Percentiles rank a stretch among this genome's conserved stretches.
These are phyloP conservation scores for Picathartes gymnocephalus DNA, from an alignment of 2,113 vertebrate genomes.

Conservation along the genomic window DNA sequence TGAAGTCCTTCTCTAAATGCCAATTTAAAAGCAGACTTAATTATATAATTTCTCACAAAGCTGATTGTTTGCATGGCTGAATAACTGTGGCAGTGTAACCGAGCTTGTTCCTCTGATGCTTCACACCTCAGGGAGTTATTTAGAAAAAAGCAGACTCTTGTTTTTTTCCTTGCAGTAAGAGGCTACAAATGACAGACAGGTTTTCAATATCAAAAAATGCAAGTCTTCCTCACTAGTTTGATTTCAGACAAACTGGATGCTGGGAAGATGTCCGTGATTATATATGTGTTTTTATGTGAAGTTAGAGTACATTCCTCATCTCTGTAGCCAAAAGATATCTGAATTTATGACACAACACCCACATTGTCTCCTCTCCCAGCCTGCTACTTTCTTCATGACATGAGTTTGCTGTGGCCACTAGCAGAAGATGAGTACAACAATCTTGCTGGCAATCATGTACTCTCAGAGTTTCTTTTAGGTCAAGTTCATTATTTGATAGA, in stretches of 20 bases:
- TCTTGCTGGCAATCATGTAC: not conserved
- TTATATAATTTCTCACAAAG: not conserved
- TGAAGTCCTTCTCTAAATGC: not conserved
- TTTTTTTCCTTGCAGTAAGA: not conserved
- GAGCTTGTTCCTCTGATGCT: not conserved
- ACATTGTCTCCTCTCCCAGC: not conserved
- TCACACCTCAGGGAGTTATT: not conserved
- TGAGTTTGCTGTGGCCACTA: not conserved
- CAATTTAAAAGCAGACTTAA: not conserved
- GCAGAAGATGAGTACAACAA: not conserved
- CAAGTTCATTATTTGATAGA: not conserved
- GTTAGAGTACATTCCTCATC: not conserved
- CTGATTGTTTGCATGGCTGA: not conserved
- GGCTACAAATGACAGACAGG: not conserved
- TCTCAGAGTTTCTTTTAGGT: not conserved
- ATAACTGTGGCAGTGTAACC: not conserved
- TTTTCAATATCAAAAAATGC: not conserved
- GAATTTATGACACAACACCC: not conserved
- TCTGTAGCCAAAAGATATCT: not conserved
- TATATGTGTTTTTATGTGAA: not conserved
- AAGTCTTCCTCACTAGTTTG: not conserved
- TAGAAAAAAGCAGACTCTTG: not conserved
- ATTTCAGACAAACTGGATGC: not conserved
- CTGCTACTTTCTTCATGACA: not conserved
- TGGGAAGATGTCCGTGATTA: not conserved